These are phyloP conservation scores for Brachyistius frenatus DNA, from an alignment of 2,113 vertebrate genomes.

Conservation along the genomic window DNA sequence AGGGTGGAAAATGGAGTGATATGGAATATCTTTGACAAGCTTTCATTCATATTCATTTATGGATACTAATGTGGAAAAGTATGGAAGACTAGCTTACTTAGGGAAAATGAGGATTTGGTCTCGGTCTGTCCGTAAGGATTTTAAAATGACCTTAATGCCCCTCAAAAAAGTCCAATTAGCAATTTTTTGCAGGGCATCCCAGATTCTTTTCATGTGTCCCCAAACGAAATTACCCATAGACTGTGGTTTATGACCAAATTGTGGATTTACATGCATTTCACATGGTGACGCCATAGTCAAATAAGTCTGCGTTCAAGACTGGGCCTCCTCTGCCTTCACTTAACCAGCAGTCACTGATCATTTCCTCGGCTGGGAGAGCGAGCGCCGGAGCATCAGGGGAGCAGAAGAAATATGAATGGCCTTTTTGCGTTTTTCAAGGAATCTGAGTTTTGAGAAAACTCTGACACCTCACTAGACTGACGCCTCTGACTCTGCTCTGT, in stretches of 20 bases:
- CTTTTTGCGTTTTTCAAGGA: constrained; percentile 57
- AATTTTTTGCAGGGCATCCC: neutral
- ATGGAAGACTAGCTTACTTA: constrained; percentile 15
- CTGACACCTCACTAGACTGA: constrained; percentile 41
- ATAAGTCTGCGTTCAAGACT: constrained; percentile 13
- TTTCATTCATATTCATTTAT: constrained; percentile 61
- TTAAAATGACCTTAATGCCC: neutral
- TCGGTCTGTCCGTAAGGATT: constrained; percentile 5
- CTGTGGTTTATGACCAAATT: neutral
- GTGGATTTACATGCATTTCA: constrained; percentile 22
- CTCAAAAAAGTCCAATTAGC: neutral
- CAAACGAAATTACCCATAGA: neutral
- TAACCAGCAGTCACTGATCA: constrained; percentile 57
- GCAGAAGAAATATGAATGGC: constrained; percentile 47
- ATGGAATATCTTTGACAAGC: constrained; percentile 69
- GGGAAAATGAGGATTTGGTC: constrained; percentile 42
- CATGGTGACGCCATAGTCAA: constrained; percentile 9
- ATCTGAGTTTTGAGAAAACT: constrained; percentile 35
- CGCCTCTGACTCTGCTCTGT: constrained; percentile 27
- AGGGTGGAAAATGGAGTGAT: constrained; percentile 70
- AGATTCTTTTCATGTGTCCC: neutral
- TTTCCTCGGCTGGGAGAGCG: constrained; percentile 47
- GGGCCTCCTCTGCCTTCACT: constrained; percentile 30
- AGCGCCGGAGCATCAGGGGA: constrained; percentile 23
- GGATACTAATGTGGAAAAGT: constrained; percentile 64